Evolutionary conservation across 2,888 invertebrate species (phyloP), one percentile per base, ranked within the genome.

Genomic region (Ennomos fuscantarius): DNA sequence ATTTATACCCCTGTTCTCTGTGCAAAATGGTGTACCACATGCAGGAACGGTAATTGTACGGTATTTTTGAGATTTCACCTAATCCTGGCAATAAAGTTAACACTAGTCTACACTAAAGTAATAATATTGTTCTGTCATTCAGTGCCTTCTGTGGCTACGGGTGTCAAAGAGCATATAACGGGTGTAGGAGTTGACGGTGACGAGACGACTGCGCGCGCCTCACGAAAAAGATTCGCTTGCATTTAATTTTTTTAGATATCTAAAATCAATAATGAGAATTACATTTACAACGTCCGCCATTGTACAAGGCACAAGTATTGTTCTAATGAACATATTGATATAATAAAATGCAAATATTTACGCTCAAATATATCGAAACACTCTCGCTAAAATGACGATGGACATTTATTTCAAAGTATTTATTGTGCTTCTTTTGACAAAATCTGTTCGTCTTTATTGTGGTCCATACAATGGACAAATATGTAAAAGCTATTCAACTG

Each of bases 401-500:
- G 79, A 81, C 79, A 75, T 81, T 70, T 76, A 76, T 66, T 74
- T 62, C 70, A 80, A 77, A 76, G 59, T 84, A 72, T 76, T 87
- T 73, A 71, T 82, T 74, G 82, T 89, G 74, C 81, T 90, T 73
- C 78, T 87, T 69, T 73, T 83, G 61, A 76, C 84, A 69, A 87
- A 87, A 75, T 90, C 89, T 63, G 92, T 89, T 77, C 83, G 87
- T 77, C 96, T 97, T 59, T 96, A 96, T 84, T 98, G 98, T 93
- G 96, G 96, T 52, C 95, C 96, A 36, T 98, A 98, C 86, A 95
- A 95, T 92, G 98, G 98, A 53, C 95, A 96, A 80, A 94, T 96
- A 69, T 97, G 97, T 82, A 95, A 94, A 81, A 93, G 94, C 65
- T 95, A 95, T 81, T 92, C 95, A 45, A 93, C 93, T 48, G 94